Evolutionary conservation across 2,113 vertebrate genomes (phyloP).

Genomic region (Brachionichthys hirsutus): DNA sequence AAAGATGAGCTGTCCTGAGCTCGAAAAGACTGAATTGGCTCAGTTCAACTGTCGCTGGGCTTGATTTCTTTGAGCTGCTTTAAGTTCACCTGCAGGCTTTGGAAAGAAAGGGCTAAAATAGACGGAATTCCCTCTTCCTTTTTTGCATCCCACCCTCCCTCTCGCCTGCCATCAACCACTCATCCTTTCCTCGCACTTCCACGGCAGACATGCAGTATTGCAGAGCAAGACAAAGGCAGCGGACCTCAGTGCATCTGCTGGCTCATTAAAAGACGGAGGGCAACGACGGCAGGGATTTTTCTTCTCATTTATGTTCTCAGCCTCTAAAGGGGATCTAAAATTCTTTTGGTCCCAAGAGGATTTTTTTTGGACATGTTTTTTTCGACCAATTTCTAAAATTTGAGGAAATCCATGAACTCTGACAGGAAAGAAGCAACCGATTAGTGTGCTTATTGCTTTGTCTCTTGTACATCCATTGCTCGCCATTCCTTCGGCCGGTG

Average conservation of each 20-base stretch:
- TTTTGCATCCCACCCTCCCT: constrained; percentile 23
- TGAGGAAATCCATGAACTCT: constrained; percentile 27
- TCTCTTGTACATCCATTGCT: constrained; percentile 9
- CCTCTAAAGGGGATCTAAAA: constrained; percentile 9
- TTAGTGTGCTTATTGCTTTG: neutral
- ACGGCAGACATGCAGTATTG: constrained; percentile 63
- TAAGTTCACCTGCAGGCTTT: constrained; percentile 37
- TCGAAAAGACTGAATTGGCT: constrained; percentile 37
- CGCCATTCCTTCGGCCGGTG: constrained; percentile 16
- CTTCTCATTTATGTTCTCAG: constrained; percentile 25
- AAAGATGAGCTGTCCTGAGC: constrained; percentile 8
- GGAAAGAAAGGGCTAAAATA: constrained; percentile 40
- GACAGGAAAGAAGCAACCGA: constrained; percentile 3
- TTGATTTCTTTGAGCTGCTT: constrained; percentile 32
- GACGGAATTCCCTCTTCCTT: constrained; percentile 50
- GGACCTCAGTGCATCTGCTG: constrained; percentile 49
- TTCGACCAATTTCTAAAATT: constrained; percentile 15
- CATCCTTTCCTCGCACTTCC: constrained; percentile 67
- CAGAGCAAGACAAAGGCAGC: constrained; percentile 70
- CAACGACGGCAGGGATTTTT: constrained; percentile 23
- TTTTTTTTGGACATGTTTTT: constrained; percentile 45
- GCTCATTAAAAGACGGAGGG: constrained; percentile 38
- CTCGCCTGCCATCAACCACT: constrained; percentile 48
- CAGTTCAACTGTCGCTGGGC: constrained; percentile 36
- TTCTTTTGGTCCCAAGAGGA: constrained; percentile 12